These are phyloP conservation scores for Chesias legatella DNA, from an alignment of 2,888 invertebrate genomes.

Conservation along the genomic window DNA sequence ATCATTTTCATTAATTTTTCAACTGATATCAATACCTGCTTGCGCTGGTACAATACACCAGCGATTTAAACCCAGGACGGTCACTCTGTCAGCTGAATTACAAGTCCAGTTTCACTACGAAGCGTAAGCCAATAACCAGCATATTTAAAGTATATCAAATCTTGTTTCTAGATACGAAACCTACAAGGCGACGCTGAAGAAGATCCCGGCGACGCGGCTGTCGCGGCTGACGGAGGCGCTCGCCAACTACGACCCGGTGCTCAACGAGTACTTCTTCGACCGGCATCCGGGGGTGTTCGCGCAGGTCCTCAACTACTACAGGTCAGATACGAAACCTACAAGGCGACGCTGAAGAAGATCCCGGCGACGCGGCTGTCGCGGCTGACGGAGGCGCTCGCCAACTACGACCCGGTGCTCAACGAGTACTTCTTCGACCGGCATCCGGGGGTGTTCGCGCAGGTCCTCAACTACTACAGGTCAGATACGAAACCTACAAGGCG, in stretches of 20 bases:
- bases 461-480: too few relatives aligned
- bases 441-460: conserved; percentile 96
- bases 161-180: conserved; percentile 84
- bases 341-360: conserved; percentile 97
- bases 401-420: too few relatives aligned
- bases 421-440: conserved; percentile 99
- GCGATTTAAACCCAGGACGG: too few relatives aligned
- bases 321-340: conserved; percentile 93
- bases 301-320: conserved; percentile 98
- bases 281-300: conserved; percentile 98
- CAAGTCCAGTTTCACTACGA: too few relatives aligned
- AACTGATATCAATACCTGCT: too few relatives aligned
- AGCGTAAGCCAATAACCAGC: too few relatives aligned
- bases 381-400: too few relatives aligned
- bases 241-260: conserved; percentile 99
- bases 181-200: conserved; percentile 96
- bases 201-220: conserved; percentile 97
- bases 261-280: conserved; percentile 99
- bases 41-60: too few relatives aligned
- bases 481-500: conserved; percentile 97
- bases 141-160: neutral
- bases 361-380: too few relatives aligned
- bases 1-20: too few relatives aligned
- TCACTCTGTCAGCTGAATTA: too few relatives aligned
- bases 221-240: conserved; percentile 97